phyloP scores from a whole-genome alignment of 2,888 invertebrate species.

The Pristionchus exspectatus region DNA sequence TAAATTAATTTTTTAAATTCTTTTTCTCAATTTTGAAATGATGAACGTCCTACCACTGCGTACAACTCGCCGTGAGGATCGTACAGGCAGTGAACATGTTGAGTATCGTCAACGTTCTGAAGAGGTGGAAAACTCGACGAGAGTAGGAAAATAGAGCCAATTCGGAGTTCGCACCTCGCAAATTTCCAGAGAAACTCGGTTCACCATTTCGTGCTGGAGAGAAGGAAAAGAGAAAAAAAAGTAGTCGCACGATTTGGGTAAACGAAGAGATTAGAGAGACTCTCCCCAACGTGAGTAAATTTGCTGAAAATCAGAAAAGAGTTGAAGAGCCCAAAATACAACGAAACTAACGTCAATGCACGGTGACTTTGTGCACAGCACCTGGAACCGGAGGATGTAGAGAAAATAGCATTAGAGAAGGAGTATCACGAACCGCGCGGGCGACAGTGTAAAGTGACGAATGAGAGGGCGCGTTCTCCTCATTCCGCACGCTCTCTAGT shows the following conservation, averaged over 20 bases:
- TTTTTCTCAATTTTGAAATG: not conserved
- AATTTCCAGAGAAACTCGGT: no score
- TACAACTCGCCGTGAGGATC: not conserved
- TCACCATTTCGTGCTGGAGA: not conserved
- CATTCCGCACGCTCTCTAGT: no score
- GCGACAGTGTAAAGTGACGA: no score
- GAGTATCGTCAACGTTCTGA: no score
- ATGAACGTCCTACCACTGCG: not conserved
- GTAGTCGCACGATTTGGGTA: not conserved
- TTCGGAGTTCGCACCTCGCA: not conserved
- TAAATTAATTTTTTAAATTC: no score
- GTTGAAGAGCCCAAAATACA: not conserved
- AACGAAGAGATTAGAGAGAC: not conserved
- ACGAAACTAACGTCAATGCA: not conserved
- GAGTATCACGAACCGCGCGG: not conserved
- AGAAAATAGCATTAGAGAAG: no score
- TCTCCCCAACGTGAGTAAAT: not conserved
- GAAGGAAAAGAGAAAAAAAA: not conserved
- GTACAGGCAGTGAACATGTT: not conserved
- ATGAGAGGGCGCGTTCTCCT: no score
- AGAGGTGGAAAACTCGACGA: not conserved
- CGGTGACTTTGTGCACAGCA: not conserved
- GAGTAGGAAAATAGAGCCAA: not conserved
- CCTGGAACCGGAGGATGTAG: not conserved
- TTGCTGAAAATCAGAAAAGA: not conserved